phyloP scores from a whole-genome alignment of 1,140 invertebrate species.

The Zophobas atratus region DNA sequence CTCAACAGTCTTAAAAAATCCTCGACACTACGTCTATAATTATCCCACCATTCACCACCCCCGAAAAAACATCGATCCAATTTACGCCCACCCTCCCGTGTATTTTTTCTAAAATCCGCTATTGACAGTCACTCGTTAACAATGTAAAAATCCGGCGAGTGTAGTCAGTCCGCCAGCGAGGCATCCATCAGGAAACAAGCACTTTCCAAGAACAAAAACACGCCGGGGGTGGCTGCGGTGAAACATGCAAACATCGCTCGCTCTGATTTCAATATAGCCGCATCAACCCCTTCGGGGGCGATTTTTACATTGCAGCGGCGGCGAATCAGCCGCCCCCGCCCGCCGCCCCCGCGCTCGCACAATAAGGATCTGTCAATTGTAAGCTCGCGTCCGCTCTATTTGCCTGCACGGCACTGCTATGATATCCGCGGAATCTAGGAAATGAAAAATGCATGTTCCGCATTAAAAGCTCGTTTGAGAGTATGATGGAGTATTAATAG shows the following conservation, averaged over 20 bases:
- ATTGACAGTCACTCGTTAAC: background rate
- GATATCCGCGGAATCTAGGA: constrained; percentile 59
- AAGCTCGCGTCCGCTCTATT: constrained; percentile 57
- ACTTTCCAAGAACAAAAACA: constrained; percentile 55
- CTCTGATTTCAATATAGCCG: constrained; percentile 62
- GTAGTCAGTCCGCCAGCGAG: constrained; percentile 39
- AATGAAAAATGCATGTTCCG: constrained; percentile 64
- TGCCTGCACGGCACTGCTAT: constrained; percentile 51
- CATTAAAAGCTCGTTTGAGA: constrained; percentile 61
- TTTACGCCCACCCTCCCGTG: too few relatives aligned
- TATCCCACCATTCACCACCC: too few relatives aligned
- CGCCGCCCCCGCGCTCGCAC: constrained; percentile 51
- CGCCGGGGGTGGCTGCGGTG: constrained; percentile 27
- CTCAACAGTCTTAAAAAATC: too few relatives aligned
- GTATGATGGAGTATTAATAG: constrained; percentile 59
- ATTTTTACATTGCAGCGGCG: constrained; percentile 59
- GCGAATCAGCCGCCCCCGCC: constrained; percentile 40
- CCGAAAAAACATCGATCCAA: too few relatives aligned
- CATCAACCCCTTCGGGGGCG: constrained; percentile 61
- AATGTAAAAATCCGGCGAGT: constrained; percentile 22
- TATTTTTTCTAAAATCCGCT: background rate
- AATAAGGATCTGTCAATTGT: constrained; percentile 67
- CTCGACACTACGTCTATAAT: too few relatives aligned
- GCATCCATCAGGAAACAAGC: constrained; percentile 54
- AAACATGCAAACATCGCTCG: constrained; percentile 52